Base-by-base conservation (phyloP, 53 echinoderm and acorn worm genomes). In the Paelopatides confundens region DNA sequence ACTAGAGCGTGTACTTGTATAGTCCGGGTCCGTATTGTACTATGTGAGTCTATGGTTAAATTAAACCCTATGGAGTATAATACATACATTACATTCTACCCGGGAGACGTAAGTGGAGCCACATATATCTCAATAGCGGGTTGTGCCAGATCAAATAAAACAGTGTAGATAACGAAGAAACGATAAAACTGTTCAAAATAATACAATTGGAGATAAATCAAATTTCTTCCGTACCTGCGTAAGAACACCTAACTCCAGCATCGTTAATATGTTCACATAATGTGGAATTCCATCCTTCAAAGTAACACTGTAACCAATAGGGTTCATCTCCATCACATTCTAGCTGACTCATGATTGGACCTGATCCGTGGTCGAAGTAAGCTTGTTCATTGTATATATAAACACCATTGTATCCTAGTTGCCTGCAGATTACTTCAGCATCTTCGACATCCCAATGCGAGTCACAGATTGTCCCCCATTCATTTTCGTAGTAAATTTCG, bases 401-500 rank as follows among this genome's bases (percentile, higher is more conserved):
- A 32, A 33, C 69, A 12, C 34, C 69, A 68, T 36, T 68, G 33
- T 35, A 21, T 0, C 69, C 69, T 12, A 68, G 69, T 36, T 68
- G 69, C 36, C 34, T 68, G 33, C 69, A 68, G 15, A 68, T 36
- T 4, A 68, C 69, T 31, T 18, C 10, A 68, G 69, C 69, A 12
- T 68, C 69, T 23, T 68, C 2, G 31, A 35, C 31, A 13, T 68
- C 69, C 69, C 69, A 68, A 21, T 35, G 36, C 4, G n/a, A 17
- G 21, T 68, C 69, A 68, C 69, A 68, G 32, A 68, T 30, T 17
- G 69, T 68, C 11, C 69, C 69, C 69, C 69, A 68, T 68, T 31
- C 36, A 36, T 68, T 68, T 10, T 32, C 69, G 33, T 32, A 68
- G 28, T 68, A 68, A 32, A 68, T 68, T 68, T 68, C 69, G n/a